These are phyloP conservation scores for Zingel zingel DNA, from an alignment of 2,113 vertebrate genomes.

Conservation along the genomic window DNA sequence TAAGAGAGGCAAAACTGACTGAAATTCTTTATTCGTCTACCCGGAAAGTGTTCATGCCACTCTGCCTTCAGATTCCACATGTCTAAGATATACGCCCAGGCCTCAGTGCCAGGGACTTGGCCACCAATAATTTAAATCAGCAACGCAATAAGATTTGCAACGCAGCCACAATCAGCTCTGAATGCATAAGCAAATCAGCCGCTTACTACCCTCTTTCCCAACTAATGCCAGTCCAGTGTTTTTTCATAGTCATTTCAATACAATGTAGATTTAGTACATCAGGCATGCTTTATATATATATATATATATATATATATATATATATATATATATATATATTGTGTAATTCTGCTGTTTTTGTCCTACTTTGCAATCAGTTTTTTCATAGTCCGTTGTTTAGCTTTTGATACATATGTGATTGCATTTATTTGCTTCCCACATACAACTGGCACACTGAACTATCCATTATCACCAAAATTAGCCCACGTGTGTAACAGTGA, in stretches of 20 bases:
- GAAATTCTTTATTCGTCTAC: conserved; percentile 64
- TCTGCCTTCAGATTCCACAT: conserved; percentile 81
- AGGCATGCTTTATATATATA: neutral
- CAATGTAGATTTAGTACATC: conserved; percentile 14
- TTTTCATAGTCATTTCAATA: conserved; percentile 37
- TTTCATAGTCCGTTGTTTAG: neutral
- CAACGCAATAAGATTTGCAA: conserved; percentile 67
- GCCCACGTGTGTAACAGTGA: conserved; percentile 38
- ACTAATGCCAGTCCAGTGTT: conserved; percentile 31
- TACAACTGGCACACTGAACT: conserved; percentile 48
- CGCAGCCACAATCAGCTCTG: conserved; percentile 53
- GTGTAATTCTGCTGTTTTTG: neutral
- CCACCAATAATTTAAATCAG: conserved; percentile 73
- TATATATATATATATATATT: too few relatives aligned
- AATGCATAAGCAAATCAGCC: conserved; percentile 68
- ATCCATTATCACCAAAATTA: conserved; percentile 57
- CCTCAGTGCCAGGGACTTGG: conserved; percentile 54
- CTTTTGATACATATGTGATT: conserved; percentile 27
- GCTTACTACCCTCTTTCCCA: conserved; percentile 23
- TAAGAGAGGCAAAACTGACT: conserved; percentile 67
- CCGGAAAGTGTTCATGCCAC: conserved; percentile 65
- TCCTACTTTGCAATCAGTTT: conserved; percentile 5
- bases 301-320: too few relatives aligned
- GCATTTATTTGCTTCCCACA: conserved; percentile 35
- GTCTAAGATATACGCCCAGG: conserved; percentile 71